Base-by-base conservation (phyloP, 2,888 invertebrate species). In the Sipha maydis region DNA sequence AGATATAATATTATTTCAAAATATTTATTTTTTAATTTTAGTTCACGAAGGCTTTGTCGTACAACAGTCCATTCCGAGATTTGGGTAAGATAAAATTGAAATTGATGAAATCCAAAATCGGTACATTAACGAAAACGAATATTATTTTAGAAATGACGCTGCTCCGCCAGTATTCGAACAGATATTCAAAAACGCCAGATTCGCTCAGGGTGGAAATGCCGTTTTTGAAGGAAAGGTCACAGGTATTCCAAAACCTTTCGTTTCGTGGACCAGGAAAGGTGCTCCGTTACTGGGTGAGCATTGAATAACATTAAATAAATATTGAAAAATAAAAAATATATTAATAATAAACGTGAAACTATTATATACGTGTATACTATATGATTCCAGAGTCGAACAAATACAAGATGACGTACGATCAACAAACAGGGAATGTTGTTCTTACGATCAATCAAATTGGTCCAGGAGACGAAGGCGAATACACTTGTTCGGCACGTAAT, bases 401-500 rank as follows among this genome's bases (percentile, higher is more conserved):
- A 93, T 96, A 97, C 91, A 95, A 95, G 92, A 96, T 98, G 95
- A 95, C 95, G 91, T 98, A 98, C 92, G 97, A 98, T 92, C 96
- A 96, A 92, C 95, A 95, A 92, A 97, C 96, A 90, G 99, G 99
- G 86, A 95, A 96, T 90, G 97, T 97, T 90, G 96, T 96, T 90
- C 94, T 99, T 91, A 95, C 97, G 91, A 99, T 99, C 91, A 96
- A 96, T 92, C 96, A 97, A 92, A 97, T 98, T 91, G 98, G 98
- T 90, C 97, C 97, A 89, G 98, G 98, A 84, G 98, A 98, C 92
- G 97, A 98, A 92, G 98, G 98, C 91, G 98, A 98, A 93, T 98
- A 98, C 92, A 97, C 97, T 1, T 98, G 98, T 92, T 97, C 96
- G 89, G 98, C 98, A 79, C 95, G 96, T 91, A 98, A 98, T 93